These are phyloP conservation scores for Daphoenositta chrysoptera DNA, from an alignment of 2,113 vertebrate species.

Conservation along the genomic window DNA sequence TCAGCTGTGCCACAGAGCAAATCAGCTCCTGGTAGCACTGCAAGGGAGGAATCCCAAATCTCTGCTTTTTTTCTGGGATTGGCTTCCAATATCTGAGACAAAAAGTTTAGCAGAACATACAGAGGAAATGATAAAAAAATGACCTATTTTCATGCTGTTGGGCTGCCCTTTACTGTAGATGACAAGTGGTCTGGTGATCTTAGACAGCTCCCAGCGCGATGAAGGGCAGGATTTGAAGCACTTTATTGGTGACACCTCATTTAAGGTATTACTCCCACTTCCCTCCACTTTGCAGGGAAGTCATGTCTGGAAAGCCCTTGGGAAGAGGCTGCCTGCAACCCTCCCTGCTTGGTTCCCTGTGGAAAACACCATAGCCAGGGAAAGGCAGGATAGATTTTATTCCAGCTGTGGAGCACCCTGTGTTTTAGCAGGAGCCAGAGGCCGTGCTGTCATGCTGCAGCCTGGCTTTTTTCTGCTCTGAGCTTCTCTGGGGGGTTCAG, in stretches of 20 bases:
- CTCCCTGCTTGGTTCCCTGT: background rate
- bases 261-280: conserved; percentile 19
- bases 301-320: background rate
- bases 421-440: background rate
- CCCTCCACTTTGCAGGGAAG: background rate
- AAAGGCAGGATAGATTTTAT: background rate
- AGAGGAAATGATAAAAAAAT: background rate
- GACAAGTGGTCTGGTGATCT: background rate
- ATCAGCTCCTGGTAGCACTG: background rate
- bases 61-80: background rate
- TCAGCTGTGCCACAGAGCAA: background rate
- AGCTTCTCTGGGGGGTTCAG: background rate
- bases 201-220: background rate
- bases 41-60: background rate
- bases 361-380: background rate
- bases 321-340: background rate
- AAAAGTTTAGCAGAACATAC: background rate
- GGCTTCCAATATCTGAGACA: background rate
- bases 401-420: background rate
- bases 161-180: background rate
- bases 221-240: background rate
- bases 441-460: background rate
- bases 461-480: background rate
- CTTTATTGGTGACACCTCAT: background rate
- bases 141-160: background rate